phyloP scores from a whole-genome alignment of 2,113 vertebrate genomes.

The Pontoporia blainvillei region DNA sequence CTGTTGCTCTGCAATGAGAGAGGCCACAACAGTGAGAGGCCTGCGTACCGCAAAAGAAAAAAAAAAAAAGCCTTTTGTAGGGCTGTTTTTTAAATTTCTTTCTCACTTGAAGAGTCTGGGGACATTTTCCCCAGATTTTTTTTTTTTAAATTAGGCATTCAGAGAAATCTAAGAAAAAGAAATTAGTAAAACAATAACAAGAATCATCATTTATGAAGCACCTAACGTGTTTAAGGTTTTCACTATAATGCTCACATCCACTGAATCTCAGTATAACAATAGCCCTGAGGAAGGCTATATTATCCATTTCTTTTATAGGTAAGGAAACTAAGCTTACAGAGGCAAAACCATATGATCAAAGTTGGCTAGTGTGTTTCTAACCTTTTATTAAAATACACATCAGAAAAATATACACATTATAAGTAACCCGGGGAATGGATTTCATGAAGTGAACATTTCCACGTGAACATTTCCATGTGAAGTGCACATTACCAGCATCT shows the following conservation, averaged over 20 bases:
- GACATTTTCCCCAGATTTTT: not conserved
- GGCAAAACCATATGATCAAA: not conserved
- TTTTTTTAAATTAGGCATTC: not conserved
- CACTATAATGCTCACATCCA: not conserved
- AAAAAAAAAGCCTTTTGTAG: not conserved
- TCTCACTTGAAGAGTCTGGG: not conserved
- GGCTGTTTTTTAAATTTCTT: not conserved
- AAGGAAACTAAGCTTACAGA: not conserved
- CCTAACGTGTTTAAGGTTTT: not conserved
- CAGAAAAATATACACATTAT: not conserved
- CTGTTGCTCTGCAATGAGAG: no score
- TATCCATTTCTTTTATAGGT: not conserved
- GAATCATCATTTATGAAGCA: not conserved
- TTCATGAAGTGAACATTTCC: not conserved
- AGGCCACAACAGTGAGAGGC: no score
- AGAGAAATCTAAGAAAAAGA: conserved; percentile 1
- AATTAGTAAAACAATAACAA: not conserved
- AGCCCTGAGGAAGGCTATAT: not conserved
- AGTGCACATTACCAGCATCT: not conserved
- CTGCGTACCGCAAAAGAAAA: no score
- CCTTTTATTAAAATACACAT: not conserved
- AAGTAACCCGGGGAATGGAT: not conserved
- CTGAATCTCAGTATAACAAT: not conserved
- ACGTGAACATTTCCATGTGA: not conserved
- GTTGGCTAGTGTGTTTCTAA: not conserved